phyloP scores from a whole-genome alignment of 2,797 vertebrate genomes.

The Sebastes reedi region DNA sequence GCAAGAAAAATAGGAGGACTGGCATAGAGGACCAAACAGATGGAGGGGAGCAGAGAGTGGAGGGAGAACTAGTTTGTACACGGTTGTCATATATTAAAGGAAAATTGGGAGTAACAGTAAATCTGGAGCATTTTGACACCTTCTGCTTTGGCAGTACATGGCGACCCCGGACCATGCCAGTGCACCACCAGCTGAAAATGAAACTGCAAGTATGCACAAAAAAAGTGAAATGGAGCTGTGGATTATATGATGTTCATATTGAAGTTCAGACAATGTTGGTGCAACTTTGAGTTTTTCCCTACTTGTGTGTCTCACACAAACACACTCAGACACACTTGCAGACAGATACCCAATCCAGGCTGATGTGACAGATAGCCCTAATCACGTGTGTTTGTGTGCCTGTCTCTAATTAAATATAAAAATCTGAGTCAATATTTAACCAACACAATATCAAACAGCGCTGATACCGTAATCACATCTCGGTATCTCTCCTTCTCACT shows the following conservation, averaged over 20 bases:
- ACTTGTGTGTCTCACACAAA: background rate
- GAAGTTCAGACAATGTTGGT: background rate
- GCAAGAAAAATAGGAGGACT: background rate
- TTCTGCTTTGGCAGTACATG: background rate
- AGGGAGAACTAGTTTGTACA: constrained; percentile 2
- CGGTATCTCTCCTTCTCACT: constrained; percentile 29
- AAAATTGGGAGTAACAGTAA: background rate
- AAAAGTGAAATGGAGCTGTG: background rate
- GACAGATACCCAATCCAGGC: background rate
- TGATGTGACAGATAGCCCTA: background rate
- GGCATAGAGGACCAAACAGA: constrained; percentile 1
- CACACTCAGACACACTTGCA: background rate
- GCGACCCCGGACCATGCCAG: background rate
- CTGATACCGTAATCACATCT: constrained; percentile 39
- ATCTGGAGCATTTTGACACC: constrained; percentile 1
- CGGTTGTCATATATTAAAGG: background rate
- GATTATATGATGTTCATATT: background rate
- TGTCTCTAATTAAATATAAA: constrained; percentile 47
- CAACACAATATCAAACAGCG: constrained; percentile 43
- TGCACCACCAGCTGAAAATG: background rate
- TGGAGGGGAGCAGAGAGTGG: background rate
- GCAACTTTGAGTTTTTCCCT: background rate
- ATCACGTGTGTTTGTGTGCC: background rate
- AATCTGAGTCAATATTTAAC: constrained; percentile 49
- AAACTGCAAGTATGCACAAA: background rate